A percentile compares a stretch with the other conserved stretches of the same genome.
phyloP scores from a whole-genome alignment of 2,113 vertebrate genomes.

The Mormyrus iriodes region DNA sequence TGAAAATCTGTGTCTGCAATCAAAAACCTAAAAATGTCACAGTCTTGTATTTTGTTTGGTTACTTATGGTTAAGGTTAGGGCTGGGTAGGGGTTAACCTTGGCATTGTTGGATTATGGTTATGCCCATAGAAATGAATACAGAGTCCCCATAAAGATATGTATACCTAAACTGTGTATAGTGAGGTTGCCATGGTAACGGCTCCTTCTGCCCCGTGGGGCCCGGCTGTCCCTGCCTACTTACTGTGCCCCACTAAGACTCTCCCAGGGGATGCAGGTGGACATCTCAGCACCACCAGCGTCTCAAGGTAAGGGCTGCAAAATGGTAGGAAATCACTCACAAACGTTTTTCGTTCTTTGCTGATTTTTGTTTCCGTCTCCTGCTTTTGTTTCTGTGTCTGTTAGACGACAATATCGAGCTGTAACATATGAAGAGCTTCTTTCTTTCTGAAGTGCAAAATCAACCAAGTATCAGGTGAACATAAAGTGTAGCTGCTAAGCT shows the following conservation, averaged over 20 bases:
- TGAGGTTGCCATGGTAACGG: not conserved
- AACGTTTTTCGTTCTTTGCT: not conserved
- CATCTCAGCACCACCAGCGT: not conserved
- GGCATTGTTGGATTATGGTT: not conserved
- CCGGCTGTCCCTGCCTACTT: not conserved
- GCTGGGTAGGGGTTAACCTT: not conserved
- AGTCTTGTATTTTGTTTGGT: not conserved
- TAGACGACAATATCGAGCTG: not conserved
- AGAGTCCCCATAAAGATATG: not conserved
- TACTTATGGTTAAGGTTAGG: not conserved
- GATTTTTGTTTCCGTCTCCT: not conserved
- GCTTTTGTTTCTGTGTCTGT: not conserved
- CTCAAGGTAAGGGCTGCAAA: not conserved
- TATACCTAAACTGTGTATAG: not conserved
- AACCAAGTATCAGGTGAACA: not conserved
- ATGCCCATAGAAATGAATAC: not conserved
- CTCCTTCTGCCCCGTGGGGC: not conserved
- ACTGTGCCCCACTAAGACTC: not conserved
- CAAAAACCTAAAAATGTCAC: not conserved
- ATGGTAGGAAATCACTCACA: not conserved
- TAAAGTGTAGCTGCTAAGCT: not conserved
- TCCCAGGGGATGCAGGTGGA: not conserved
- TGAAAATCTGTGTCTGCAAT: not conserved
- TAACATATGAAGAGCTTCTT: not conserved
- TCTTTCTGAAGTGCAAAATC: not conserved